A percentile compares a stretch with the other conserved stretches of the same genome.
Evolutionary conservation across 1,140 invertebrate species (phyloP).

Genomic region (Araneus ventricosus): DNA sequence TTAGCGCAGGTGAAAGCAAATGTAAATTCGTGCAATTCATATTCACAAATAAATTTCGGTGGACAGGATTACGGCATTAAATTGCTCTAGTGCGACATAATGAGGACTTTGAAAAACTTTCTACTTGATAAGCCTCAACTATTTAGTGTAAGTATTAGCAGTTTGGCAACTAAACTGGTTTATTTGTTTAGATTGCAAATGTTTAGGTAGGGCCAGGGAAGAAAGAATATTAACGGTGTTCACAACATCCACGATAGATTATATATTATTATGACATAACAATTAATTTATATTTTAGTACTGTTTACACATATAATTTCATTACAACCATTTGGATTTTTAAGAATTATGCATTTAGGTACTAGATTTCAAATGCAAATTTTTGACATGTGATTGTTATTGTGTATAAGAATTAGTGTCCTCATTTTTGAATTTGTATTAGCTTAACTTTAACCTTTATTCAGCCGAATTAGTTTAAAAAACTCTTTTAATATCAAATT

Average conservation of each 20-base stretch:
- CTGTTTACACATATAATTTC: neutral
- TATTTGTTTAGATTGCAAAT: constrained; percentile 27
- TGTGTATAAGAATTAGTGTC: neutral
- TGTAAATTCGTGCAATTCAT: too few species aligned
- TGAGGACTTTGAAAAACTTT: too few species aligned
- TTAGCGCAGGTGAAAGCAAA: too few species aligned
- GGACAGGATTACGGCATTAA: too few species aligned
- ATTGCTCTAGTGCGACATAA: too few species aligned
- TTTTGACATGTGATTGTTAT: neutral
- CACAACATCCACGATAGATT: neutral
- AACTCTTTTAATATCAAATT: too few species aligned
- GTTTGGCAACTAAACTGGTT: neutral
- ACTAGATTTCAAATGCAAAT: neutral
- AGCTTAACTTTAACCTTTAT: too few species aligned
- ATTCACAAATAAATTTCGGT: too few species aligned
- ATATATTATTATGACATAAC: neutral
- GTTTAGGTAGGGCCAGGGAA: neutral
- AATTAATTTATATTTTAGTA: neutral
- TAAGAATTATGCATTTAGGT: neutral
- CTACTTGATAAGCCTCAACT: too few species aligned
- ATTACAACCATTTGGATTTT: neutral
- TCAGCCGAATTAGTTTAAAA: too few species aligned
- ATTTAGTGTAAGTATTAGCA: too few species aligned
- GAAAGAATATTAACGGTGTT: neutral
- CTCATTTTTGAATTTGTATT: neutral